These are phyloP conservation scores for Salvelinus alpinus DNA, from an alignment of 2,113 vertebrate genomes.

Conservation along the genomic window DNA sequence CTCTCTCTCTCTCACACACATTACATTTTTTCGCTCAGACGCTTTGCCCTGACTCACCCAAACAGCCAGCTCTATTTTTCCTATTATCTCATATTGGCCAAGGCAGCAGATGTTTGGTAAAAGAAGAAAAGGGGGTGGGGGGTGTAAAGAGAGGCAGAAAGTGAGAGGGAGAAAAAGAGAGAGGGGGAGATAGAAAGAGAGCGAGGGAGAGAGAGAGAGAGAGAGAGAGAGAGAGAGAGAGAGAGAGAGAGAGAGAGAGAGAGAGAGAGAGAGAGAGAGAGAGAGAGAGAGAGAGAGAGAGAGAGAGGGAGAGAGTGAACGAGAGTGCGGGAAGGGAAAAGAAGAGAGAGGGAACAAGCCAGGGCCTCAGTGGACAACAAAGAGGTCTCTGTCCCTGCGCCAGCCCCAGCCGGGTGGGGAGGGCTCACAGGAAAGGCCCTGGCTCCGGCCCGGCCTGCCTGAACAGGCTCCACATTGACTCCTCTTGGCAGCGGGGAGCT, in stretches of 20 bases:
- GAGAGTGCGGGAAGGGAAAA: slow-evolving; percentile 59
- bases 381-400: slow-evolving; percentile 92
- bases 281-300: slow-evolving; percentile 27
- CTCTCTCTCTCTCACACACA: slow-evolving; percentile 71
- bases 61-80: slow-evolving; percentile 85
- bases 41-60: slow-evolving; percentile 75
- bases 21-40: slow-evolving; percentile 69
- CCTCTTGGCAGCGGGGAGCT: slow-evolving; percentile 87
- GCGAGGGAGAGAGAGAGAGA: slow-evolving; percentile 17
- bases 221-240: neutral
- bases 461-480: slow-evolving; percentile 95
- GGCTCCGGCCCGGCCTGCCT: slow-evolving; percentile 84
- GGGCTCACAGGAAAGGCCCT: too few relatives aligned
- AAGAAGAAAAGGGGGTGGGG: slow-evolving; percentile 24
- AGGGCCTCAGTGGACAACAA: slow-evolving; percentile 88
- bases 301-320: slow-evolving; percentile 37
- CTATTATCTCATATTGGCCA: slow-evolving; percentile 93
- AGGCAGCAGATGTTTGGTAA: slow-evolving; percentile 67
- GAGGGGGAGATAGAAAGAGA: neutral
- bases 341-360: slow-evolving; percentile 66
- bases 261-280: slow-evolving; percentile 56
- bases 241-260: slow-evolving; percentile 55
- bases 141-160: slow-evolving; percentile 45
- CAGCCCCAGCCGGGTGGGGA: too few relatives aligned
- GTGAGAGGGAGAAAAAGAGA: slow-evolving; percentile 60